A percentile compares a stretch with the other conserved stretches of the same genome.
Conservation (phyloP, 2,797 vertebrate species). For the Peromyscus melanophrys region DNA sequence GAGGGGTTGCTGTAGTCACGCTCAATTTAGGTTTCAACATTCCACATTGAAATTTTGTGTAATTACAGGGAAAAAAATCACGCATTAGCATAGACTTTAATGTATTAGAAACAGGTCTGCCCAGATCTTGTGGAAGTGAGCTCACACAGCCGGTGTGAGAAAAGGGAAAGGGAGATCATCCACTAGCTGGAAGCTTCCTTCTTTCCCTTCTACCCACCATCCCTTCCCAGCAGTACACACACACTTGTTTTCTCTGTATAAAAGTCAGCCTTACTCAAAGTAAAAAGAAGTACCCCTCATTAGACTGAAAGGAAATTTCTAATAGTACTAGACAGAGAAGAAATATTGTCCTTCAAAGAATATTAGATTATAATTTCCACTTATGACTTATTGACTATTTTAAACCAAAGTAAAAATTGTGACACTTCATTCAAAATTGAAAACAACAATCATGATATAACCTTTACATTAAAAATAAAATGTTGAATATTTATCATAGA, state of each 20-base stretch:
- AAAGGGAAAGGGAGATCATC: accelerated
- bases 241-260: neutral
- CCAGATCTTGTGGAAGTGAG: neutral
- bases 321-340: neutral
- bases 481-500: neutral
- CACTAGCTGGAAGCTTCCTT: accelerated
- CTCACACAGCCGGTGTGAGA: neutral
- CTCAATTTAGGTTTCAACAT: neutral
- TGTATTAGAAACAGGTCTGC: too few species aligned
- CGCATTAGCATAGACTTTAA: accelerated
- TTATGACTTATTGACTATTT: neutral
- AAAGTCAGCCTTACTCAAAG: neutral
- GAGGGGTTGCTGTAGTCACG: too few species aligned
- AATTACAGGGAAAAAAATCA: neutral
- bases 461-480: neutral
- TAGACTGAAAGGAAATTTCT: neutral
- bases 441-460: neutral
- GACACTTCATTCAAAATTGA: neutral
- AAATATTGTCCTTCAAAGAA: neutral
- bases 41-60: neutral
- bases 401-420: neutral
- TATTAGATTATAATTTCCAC: neutral
- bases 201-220: accelerated
- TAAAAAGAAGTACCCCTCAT: neutral
- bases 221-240: accelerated